phyloP scores from a whole-genome alignment of 2,888 invertebrate species.

The Tetramorium bicarinatum region DNA sequence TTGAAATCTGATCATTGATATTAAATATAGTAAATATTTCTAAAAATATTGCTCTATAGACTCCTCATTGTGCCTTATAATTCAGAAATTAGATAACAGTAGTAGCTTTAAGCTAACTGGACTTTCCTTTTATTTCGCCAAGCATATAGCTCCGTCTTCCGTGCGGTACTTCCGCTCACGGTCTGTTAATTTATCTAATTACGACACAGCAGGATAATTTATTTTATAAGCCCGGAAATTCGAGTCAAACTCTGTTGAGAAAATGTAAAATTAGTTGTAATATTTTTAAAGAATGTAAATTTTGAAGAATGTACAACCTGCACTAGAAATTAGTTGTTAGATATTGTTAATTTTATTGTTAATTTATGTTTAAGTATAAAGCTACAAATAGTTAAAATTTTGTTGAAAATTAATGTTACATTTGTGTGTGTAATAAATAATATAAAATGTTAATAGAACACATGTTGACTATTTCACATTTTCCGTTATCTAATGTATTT shows the following conservation, averaged over 20 bases:
- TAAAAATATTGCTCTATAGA: not conserved
- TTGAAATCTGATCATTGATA: not conserved
- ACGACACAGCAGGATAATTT: conserved; percentile 65
- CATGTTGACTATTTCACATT: not conserved
- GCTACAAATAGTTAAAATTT: not conserved
- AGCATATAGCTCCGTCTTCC: conserved; percentile 36
- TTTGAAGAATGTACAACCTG: conserved; percentile 28
- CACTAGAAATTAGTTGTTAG: not conserved
- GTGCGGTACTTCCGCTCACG: conserved; percentile 64
- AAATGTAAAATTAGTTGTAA: conserved; percentile 77
- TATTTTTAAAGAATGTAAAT: conserved; percentile 73
- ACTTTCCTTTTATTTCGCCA: conserved; percentile 54
- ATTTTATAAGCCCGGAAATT: conserved; percentile 68
- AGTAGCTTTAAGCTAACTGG: conserved; percentile 67
- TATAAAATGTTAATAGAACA: not conserved
- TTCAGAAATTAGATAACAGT: conserved; percentile 58
- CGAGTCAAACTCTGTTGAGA: conserved; percentile 66
- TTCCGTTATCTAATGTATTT: not conserved
- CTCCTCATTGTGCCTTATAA: conserved; percentile 23
- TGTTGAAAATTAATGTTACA: not conserved
- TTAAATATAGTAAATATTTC: not conserved
- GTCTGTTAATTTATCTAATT: conserved; percentile 69
- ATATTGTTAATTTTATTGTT: conserved; percentile 23
- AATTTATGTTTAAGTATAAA: not conserved
- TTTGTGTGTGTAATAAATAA: not conserved